Percentiles rank a stretch among this genome's conserved stretches.
Conservation (phyloP, 2,113 vertebrate species). For the Clupea harengus region DNA sequence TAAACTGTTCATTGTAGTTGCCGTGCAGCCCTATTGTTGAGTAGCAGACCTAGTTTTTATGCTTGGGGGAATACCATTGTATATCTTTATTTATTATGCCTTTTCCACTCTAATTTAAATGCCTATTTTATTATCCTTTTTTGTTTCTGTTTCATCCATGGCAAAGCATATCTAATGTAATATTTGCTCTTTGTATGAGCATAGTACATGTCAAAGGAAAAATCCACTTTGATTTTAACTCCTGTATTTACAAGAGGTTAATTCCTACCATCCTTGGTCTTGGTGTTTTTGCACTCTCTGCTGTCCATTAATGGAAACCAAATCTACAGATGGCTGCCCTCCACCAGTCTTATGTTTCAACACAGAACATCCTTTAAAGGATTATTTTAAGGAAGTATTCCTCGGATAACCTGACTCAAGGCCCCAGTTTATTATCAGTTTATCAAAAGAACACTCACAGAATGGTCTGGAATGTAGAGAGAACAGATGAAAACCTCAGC, state of each 20-base stretch:
- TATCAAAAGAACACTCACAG: not conserved
- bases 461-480: not conserved
- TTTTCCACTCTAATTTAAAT: conserved; percentile 51
- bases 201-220: conserved; percentile 41
- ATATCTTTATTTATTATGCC: conserved; percentile 53
- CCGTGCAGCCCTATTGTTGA: conserved; percentile 32
- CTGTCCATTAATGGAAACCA: conserved; percentile 21
- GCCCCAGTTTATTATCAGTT: not conserved
- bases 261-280: conserved; percentile 27
- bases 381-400: not conserved
- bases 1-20: conserved; percentile 24
- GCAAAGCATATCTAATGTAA: conserved; percentile 37
- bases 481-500: not conserved
- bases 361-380: not conserved
- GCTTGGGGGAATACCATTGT: conserved; percentile 21
- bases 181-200: conserved; percentile 41
- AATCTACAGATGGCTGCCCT: conserved; percentile 15
- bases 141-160: conserved; percentile 35
- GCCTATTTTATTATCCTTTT: conserved; percentile 29
- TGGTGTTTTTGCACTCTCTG: conserved; percentile 1
- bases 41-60: conserved; percentile 16
- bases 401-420: not conserved
- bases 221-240: conserved; percentile 10
- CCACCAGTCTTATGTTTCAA: not conserved
- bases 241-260: conserved; percentile 1